Base-by-base conservation (phyloP, 1,140 invertebrate species). In the Periplaneta americana region DNA sequence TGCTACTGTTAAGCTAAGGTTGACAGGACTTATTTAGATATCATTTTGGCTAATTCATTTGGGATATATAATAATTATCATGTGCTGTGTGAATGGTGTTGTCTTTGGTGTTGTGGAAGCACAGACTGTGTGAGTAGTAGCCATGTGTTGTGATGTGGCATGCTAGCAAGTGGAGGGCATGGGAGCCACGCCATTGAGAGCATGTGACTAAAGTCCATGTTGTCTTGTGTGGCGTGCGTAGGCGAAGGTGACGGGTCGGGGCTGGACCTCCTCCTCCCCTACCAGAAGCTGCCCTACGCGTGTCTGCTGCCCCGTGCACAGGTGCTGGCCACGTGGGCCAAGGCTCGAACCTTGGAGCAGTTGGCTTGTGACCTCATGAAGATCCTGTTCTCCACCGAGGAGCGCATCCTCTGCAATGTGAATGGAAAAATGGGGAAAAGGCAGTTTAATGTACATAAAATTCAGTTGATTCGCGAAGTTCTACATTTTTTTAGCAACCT, bases 351-450 rank as follows among this genome's bases (percentile, higher is more conserved):
- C n/a, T 87, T 88, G 85, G 89, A 90, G 84, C 89, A 89, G 85
- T 86, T 90, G 34, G 89, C 89, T 48, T 90, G 89, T 83, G 89
- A 90, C 83, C 85, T 90, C 32, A 90, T 90, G 89, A 90, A 90
- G 84, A 88, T 89, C 28, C 83, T 90, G 11, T 90, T 90, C 74
- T 88, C 89, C 22, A 87, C 88, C 5, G 89, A 90, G 83, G 89
- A 90, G 84, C 86, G 89, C 83, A 88, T 90, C 80, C 81, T 89
- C 9, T 90, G 89, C 82, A 90, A 90, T 82, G 89, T 90, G 11
- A 90, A 90, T 80, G 89, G 89, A 28, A 90, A 90, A 86, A 89
- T 90, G 89, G 89, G 89, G 34, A 90, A 90, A 79, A 88, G 88
- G 57, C 89, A 89, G 83, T 90, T 90, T 83, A 88, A 90, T 82